Conservation (phyloP, 2,797 vertebrate species). For the Syndactyla subalaris region DNA sequence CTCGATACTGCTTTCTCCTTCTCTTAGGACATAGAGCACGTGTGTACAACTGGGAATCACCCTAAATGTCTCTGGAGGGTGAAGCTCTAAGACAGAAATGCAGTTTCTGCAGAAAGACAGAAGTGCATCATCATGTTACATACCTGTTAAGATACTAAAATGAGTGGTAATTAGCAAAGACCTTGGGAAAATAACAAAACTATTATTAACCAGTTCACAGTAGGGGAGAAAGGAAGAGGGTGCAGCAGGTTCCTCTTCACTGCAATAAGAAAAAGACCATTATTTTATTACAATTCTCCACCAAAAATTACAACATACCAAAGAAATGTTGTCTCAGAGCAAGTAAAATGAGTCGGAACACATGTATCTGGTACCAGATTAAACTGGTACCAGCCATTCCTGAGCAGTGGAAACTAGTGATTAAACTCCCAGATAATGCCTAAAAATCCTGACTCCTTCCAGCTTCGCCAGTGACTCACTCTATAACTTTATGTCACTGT, state of each 20-base stretch:
- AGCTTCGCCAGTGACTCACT: background rate
- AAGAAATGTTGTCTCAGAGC: background rate
- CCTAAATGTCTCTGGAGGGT: background rate
- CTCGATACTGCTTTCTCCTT: background rate
- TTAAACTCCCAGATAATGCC: background rate
- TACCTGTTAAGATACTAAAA: background rate
- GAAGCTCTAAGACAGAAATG: background rate
- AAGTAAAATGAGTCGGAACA: background rate
- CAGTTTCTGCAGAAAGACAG: background rate
- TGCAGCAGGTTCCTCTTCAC: background rate
- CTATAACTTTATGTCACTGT: background rate
- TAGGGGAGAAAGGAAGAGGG: background rate
- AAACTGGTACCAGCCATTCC: background rate
- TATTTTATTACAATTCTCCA: background rate
- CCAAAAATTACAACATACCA: background rate
- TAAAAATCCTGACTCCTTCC: background rate
- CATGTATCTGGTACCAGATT: background rate
- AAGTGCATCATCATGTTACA: background rate
- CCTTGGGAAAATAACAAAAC: background rate
- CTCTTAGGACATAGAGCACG: background rate
- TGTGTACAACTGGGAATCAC: background rate
- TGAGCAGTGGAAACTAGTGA: background rate
- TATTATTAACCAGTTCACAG: background rate
- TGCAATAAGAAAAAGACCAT: background rate
- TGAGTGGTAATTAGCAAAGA: background rate